phyloP scores from a whole-genome alignment of 1,140 invertebrate genomes.

The Drosophila simulans region DNA sequence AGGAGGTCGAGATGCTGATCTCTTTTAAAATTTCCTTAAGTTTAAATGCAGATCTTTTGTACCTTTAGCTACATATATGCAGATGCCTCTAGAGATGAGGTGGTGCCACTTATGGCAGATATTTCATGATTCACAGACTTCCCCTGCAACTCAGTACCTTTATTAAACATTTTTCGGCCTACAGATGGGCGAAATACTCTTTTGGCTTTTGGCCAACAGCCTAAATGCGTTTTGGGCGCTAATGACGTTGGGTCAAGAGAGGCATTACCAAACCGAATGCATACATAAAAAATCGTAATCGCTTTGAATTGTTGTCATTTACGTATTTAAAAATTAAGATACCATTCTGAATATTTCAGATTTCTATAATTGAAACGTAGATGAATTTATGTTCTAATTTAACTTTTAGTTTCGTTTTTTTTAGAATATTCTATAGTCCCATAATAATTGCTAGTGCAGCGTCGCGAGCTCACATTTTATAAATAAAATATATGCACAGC shows the following conservation, averaged over 20 bases:
- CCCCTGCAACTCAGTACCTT: constrained; percentile 29
- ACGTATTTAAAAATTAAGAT: constrained; percentile 14
- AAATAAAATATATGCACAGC: constrained; percentile 50
- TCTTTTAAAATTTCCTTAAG: constrained; percentile 28
- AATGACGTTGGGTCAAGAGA: constrained; percentile 49
- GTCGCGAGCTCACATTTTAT: constrained; percentile 41
- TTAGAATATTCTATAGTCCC: constrained; percentile 2
- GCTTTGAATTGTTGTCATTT: constrained; percentile 1
- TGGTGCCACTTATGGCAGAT: constrained; percentile 39
- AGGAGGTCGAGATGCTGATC: constrained; percentile 51
- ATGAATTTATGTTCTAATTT: not conserved
- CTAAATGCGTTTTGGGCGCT: constrained; percentile 69
- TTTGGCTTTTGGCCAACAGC: constrained; percentile 57
- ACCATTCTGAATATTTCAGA: not conserved
- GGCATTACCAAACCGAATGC: constrained; percentile 14
- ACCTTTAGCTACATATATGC: not conserved
- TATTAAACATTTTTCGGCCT: constrained; percentile 30
- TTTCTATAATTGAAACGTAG: not conserved
- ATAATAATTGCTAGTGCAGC: constrained; percentile 29
- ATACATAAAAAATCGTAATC: constrained; percentile 4
- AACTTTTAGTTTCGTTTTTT: constrained; percentile 10
- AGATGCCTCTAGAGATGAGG: constrained; percentile 23
- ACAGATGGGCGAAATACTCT: constrained; percentile 44
- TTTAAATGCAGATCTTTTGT: constrained; percentile 4
- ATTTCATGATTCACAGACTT: constrained; percentile 36